These are phyloP conservation scores for Acleris cristana DNA, from an alignment of 2,888 invertebrate species.

Conservation along the genomic window DNA sequence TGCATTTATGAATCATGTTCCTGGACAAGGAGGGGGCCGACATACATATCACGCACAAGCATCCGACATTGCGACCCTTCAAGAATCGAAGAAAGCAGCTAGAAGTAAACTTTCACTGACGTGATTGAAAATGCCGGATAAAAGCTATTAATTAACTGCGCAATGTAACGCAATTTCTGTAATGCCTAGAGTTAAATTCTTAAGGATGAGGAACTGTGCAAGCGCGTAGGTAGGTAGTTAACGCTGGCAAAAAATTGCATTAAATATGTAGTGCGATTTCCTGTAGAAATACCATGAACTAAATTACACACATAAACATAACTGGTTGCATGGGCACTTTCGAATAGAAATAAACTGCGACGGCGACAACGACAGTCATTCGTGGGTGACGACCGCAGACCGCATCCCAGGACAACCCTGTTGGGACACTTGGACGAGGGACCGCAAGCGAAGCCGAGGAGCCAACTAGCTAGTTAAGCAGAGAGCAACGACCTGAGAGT, in stretches of 20 bases:
- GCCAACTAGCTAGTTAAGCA: constrained; percentile 23
- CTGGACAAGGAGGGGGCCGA: background rate
- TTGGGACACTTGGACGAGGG: constrained; percentile 47
- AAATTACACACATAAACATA: constrained; percentile 8
- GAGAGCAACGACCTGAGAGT: constrained; percentile 20
- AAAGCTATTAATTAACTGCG: background rate
- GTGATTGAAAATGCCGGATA: background rate
- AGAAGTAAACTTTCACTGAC: constrained; percentile 14
- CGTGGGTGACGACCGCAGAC: constrained; percentile 46
- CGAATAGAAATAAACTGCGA: constrained; percentile 24
- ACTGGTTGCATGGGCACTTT: constrained; percentile 19
- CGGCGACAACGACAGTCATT: constrained; percentile 25
- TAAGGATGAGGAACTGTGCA: constrained; percentile 21
- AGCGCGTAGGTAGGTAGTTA: background rate
- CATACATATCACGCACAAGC: background rate
- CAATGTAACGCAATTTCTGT: constrained; percentile 12
- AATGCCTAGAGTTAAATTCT: constrained; percentile 17
- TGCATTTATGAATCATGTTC: constrained; percentile 5
- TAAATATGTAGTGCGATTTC: constrained; percentile 16
- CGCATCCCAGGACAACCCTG: constrained; percentile 51
- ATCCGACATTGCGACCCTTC: constrained; percentile 1
- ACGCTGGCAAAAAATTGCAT: constrained; percentile 13
- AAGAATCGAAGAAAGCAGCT: background rate
- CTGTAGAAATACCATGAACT: constrained; percentile 5
- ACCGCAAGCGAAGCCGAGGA: constrained; percentile 43